Conservation (phyloP, 1,140 invertebrate genomes). For the Pseudomyrmex gracilis region DNA sequence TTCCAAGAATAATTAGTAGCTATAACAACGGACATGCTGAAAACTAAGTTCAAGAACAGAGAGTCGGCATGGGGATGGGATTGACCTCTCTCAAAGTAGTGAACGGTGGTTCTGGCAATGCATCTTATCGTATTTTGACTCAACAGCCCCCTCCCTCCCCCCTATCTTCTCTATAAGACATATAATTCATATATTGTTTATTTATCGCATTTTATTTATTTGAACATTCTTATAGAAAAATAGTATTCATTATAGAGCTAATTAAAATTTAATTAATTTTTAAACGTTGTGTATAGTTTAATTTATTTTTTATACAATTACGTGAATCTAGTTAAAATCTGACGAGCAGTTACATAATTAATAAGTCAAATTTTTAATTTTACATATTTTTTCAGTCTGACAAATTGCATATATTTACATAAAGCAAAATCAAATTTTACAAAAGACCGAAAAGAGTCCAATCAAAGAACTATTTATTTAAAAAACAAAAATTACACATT, state of each 20-base stretch:
- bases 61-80: background rate
- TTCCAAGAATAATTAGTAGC: constrained; percentile 77
- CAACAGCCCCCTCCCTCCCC: background rate
- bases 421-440: background rate
- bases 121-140: constrained; percentile 17
- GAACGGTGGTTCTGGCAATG: constrained; percentile 17
- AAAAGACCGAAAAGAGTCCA: background rate
- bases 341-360: background rate
- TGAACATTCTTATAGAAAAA: background rate
- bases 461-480: background rate
- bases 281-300: too few relatives aligned
- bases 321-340: background rate
- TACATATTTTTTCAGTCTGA: too few relatives aligned
- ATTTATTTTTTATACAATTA: too few relatives aligned
- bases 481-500: constrained; percentile 13
- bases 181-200: background rate
- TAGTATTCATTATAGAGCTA: background rate
- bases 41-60: constrained; percentile 74
- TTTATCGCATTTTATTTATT: background rate
- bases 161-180: background rate
- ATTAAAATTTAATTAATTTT: too few relatives aligned
- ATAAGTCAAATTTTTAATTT: background rate
- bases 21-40: constrained; percentile 48
- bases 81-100: constrained; percentile 56
- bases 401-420: too few relatives aligned